phyloP scores from a whole-genome alignment of 2,797 vertebrate genomes.

The Anabacerthia variegaticeps region DNA sequence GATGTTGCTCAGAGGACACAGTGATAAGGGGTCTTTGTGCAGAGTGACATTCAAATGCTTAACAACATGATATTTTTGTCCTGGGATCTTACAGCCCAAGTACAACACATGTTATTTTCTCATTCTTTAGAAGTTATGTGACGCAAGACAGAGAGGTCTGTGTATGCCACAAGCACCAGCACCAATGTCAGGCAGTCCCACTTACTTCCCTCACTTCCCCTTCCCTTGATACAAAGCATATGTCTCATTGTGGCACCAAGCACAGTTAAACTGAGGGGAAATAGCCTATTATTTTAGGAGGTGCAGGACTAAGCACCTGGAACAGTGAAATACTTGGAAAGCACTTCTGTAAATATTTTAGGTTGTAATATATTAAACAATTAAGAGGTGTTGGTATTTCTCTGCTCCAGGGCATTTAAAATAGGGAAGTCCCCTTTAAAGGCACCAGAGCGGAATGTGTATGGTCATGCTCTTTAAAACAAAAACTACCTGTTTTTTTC shows the following conservation, averaged over 20 bases:
- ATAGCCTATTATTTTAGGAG: conserved; percentile 44
- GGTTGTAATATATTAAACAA: conserved; percentile 51
- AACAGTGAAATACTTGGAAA: conserved; percentile 56
- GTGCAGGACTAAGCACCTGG: conserved; percentile 36
- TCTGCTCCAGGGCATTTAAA: conserved; percentile 27
- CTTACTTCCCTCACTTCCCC: conserved; percentile 1
- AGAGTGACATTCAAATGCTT: background rate
- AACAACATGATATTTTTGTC: background rate
- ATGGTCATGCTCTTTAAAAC: conserved; percentile 57
- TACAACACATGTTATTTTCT: background rate
- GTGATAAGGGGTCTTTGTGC: background rate
- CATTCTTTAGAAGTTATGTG: background rate
- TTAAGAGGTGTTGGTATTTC: conserved; percentile 60
- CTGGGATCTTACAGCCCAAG: background rate
- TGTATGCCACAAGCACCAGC: background rate
- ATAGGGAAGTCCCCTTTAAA: conserved; percentile 49
- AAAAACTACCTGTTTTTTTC: conserved; percentile 1
- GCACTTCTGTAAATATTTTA: conserved; percentile 43
- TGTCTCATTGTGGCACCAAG: conserved; percentile 10
- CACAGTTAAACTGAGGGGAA: conserved; percentile 31
- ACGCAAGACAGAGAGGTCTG: background rate
- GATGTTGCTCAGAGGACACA: background rate
- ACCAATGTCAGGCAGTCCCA: background rate
- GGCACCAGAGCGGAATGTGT: conserved; percentile 23
- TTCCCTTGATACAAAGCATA: conserved; percentile 13